Base-by-base conservation (phyloP, 2,888 invertebrate genomes). In the Polydrusus tereticollis region DNA sequence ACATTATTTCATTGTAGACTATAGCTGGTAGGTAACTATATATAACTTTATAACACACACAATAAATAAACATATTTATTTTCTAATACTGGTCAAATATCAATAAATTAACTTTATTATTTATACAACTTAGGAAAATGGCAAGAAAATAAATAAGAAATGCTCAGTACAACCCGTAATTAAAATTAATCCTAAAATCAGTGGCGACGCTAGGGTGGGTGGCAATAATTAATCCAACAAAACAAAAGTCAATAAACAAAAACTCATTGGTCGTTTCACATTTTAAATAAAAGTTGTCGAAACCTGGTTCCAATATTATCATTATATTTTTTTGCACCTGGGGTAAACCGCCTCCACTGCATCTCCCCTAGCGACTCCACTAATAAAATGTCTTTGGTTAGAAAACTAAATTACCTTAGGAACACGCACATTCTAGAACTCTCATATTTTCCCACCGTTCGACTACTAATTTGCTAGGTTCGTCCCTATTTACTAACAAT, bases 391-490 rank as follows among this genome's bases (percentile, higher is more conserved):
- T 57, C 52, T 55, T 65, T 55, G 57, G 57, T 33, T 38, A 65
- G n/a, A 12, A 41, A 58, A 41, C 21, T 20, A 26, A 38, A 47
- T 20, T 43, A 59, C 41, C 58, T 85, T 88, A 92, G 78, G 91
- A 90, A 84, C 93, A 93, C 70, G 91, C 92, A 83, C 93, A 93
- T 83, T 92, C 91, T 65, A 90, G 83, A 47, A 92, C 92, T 79
- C 88, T 87, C 89, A 92, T 92, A 79, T 92, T 90, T 78, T 89
- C 89, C 92, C 92, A 92, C 65, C 88, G 89, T 62, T 91, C 89
- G 47, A 92, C 88, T 79, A 90, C 89, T 52, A 92, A 84, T 80
- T 89, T 89, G 36, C 87, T 87, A 23, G 86, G 86, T 77, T 91
- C 88, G 73, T 89, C 87, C 77, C 90, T 90, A 80, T 91, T 90